These are phyloP conservation scores for Micropoecilia bifurca DNA, from an alignment of 2,797 vertebrate species.

Conservation along the genomic window DNA sequence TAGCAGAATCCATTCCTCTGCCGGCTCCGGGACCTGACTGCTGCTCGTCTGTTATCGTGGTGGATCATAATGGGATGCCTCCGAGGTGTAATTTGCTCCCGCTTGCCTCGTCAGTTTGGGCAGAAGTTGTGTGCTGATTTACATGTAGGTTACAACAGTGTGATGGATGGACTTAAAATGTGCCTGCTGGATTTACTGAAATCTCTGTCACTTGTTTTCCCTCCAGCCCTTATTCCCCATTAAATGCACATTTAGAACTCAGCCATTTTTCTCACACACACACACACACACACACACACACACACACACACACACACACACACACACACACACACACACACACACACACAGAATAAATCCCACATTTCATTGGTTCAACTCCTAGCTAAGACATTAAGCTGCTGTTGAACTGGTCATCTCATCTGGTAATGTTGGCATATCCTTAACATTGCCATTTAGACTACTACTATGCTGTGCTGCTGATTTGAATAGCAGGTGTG, in stretches of 20 bases:
- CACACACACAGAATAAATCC: neutral
- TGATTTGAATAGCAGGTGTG: neutral
- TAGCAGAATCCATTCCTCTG: neutral
- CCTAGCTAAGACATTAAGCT: neutral
- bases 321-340: neutral
- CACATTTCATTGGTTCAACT: neutral
- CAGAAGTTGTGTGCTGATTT: neutral
- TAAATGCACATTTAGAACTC: neutral
- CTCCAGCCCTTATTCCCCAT: neutral
- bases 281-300: neutral
- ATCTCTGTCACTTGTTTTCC: neutral
- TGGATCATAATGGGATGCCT: slow-evolving; percentile 15
- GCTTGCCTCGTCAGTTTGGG: neutral
- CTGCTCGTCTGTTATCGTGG: slow-evolving; percentile 28
- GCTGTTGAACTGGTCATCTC: neutral
- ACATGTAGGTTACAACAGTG: neutral
- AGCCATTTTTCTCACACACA: neutral
- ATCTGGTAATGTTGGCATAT: neutral
- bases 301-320: neutral
- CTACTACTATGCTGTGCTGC: neutral
- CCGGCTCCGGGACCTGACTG: neutral
- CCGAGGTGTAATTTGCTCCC: slow-evolving; percentile 22
- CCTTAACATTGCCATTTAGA: neutral
- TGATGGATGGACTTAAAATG: neutral
- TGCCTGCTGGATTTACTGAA: neutral